These are phyloP conservation scores for Cantharis nigra DNA, from an alignment of 2,888 invertebrate genomes.

Conservation along the genomic window DNA sequence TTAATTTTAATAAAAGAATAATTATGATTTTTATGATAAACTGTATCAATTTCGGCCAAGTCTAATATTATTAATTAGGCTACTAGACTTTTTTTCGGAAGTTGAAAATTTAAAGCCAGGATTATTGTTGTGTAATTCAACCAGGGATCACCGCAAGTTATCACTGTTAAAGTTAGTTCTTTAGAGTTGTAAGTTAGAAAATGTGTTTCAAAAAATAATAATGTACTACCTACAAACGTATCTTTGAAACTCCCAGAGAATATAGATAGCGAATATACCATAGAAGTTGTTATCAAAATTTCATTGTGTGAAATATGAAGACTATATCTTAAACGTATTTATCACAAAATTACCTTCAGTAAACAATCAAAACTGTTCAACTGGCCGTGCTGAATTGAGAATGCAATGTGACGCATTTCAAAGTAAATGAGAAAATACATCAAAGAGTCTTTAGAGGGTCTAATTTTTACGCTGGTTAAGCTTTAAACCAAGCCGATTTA, in stretches of 20 bases:
- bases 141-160: neutral
- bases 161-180: neutral
- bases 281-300: neutral
- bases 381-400: neutral
- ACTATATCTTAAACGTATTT: neutral
- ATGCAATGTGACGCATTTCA: slow-evolving; percentile 3
- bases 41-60: too few relatives aligned
- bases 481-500: slow-evolving; percentile 2
- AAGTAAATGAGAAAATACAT: slow-evolving; percentile 14
- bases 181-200: neutral
- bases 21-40: too few relatives aligned
- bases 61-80: too few relatives aligned
- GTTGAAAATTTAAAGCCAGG: too few relatives aligned
- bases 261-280: neutral
- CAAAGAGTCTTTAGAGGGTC: slow-evolving; percentile 15
- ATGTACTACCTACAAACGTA: neutral
- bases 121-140: neutral
- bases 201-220: neutral
- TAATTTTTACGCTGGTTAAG: slow-evolving; percentile 16
- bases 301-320: neutral
- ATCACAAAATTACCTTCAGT: slow-evolving; percentile 1
- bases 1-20: neutral
- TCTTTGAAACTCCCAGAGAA: neutral
- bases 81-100: too few relatives aligned
- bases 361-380: slow-evolving; percentile 5